Percentiles rank a stretch among this genome's conserved stretches.
Evolutionary conservation across 2,888 invertebrate genomes (phyloP).

Genomic region (Temnothorax rugatulus): DNA sequence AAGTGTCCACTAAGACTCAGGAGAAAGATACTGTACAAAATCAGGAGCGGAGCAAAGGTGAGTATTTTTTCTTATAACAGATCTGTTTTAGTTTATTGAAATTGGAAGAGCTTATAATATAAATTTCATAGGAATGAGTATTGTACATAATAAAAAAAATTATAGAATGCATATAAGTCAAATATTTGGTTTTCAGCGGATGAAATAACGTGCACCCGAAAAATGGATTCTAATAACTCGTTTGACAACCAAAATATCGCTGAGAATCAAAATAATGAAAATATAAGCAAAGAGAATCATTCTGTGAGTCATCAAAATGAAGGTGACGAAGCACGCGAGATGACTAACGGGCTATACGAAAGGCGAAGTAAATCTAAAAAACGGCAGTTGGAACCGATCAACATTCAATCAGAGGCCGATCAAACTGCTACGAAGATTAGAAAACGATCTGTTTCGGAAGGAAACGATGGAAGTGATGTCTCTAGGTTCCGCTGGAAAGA

Average conservation of each 20-base stretch:
- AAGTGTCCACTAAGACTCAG: slow-evolving; percentile 21
- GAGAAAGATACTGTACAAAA: slow-evolving; percentile 36
- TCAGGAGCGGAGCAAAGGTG: slow-evolving; percentile 55
- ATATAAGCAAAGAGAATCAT: slow-evolving; percentile 77
- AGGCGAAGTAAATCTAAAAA: slow-evolving; percentile 77
- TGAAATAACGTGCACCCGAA: slow-evolving; percentile 17
- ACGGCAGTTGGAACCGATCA: slow-evolving; percentile 61
- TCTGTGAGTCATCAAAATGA: slow-evolving; percentile 63
- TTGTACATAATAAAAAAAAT: neutral
- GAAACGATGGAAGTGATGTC: slow-evolving; percentile 52
- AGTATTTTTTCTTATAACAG: slow-evolving; percentile 17
- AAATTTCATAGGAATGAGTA: neutral
- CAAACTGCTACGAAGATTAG: slow-evolving; percentile 53
- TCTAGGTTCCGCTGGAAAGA: slow-evolving; percentile 80
- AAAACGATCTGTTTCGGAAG: slow-evolving; percentile 40
- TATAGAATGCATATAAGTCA: neutral
- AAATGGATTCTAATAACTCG: slow-evolving; percentile 2
- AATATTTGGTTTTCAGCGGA: slow-evolving; percentile 30
- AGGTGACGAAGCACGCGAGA: slow-evolving; percentile 54
- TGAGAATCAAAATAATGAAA: slow-evolving; percentile 82
- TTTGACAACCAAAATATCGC: slow-evolving; percentile 60
- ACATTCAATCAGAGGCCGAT: slow-evolving; percentile 45
- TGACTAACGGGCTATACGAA: neutral
- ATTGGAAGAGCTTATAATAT: too few species aligned
- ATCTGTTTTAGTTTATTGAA: neutral